Conservation (phyloP, 1,140 invertebrate species). For the Anastrepha ludens region DNA sequence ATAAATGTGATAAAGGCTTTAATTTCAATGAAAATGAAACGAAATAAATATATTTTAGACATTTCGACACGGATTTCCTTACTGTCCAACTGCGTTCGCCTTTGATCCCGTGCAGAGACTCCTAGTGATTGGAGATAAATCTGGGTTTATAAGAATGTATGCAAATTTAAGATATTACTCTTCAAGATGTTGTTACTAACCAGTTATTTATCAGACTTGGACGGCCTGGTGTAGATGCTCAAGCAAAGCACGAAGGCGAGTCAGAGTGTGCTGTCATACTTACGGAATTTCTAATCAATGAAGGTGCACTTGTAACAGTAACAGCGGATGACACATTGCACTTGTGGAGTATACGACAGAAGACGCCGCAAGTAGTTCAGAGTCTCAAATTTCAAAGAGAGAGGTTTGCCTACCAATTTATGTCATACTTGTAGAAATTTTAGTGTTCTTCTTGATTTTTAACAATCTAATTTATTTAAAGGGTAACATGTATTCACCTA, state of each 20-base stretch:
- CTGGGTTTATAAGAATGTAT: conserved; percentile 96
- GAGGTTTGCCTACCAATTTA: conserved; percentile 78
- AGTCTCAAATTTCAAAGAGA: conserved; percentile 97
- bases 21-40: background rate
- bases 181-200: background rate
- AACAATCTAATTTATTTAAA: conserved; percentile 73
- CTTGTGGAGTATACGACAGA: conserved; percentile 98
- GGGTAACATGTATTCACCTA: conserved; percentile 94
- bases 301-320: conserved; percentile 94
- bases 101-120: conserved; percentile 98
- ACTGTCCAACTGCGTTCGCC: conserved; percentile 96
- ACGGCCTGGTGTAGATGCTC: conserved; percentile 94
- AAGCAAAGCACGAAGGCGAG: conserved; percentile 88
- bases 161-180: conserved; percentile 50
- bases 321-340: conserved; percentile 96
- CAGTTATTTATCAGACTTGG: conserved; percentile 83
- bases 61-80: conserved; percentile 98
- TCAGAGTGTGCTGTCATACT: conserved; percentile 87
- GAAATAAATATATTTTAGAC: conserved; percentile 80
- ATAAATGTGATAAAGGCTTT: too few species aligned
- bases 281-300: conserved; percentile 95
- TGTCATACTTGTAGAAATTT: background rate
- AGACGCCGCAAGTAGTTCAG: conserved; percentile 94
- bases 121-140: conserved; percentile 96
- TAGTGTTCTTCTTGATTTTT: background rate